Evolutionary conservation across 2,888 invertebrate species (phyloP), one percentile per base, ranked within the genome.

Genomic region (Heliconius cydno): DNA sequence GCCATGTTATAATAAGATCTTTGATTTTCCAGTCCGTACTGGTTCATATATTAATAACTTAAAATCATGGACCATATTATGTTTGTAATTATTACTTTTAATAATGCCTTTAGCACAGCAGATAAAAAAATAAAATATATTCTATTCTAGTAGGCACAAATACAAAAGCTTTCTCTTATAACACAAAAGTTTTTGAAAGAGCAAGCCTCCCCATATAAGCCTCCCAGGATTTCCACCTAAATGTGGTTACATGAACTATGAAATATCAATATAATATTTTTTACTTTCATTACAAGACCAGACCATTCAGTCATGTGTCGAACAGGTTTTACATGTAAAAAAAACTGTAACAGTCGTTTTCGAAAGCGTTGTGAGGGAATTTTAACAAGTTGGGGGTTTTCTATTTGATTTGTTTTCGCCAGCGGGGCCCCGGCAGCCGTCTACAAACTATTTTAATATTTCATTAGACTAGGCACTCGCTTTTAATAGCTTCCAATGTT

Each of bases 361-460:
- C 78, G 73, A 82, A 83, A 84, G 84, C 84, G 84, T 82, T 84
- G 82, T 82, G 82, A 85, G 84, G 83, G 85, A 86, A 86, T 86
- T 90, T 88, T 87, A 87, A 87, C 87, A 86, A 85, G 86, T 87
- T 86, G 85, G 80, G 34, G 82, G 82, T 79, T 85, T 86, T 86
- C 83, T 88, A 85, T 90, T 90, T 88, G 87, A 88, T 90, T 88
- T 88, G 85, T 87, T 89, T 88, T 87, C 84, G 78, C 83, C 81
- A 80, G 83, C 83, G 86, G 81, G 86, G 82, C 82, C 77, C 79
- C 77, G 83, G 79, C 71, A 82, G 82, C 83, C 81, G 84, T 83
- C 82, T 80, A 84, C 87, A 84, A 87, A 88, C 89, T 88, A 88
- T 88, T 90, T 91, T 87, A 90, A 91, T 91, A 91, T 90, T 91